These are phyloP conservation scores for Tipula unca DNA, from an alignment of 2,888 invertebrate species.

Conservation along the genomic window DNA sequence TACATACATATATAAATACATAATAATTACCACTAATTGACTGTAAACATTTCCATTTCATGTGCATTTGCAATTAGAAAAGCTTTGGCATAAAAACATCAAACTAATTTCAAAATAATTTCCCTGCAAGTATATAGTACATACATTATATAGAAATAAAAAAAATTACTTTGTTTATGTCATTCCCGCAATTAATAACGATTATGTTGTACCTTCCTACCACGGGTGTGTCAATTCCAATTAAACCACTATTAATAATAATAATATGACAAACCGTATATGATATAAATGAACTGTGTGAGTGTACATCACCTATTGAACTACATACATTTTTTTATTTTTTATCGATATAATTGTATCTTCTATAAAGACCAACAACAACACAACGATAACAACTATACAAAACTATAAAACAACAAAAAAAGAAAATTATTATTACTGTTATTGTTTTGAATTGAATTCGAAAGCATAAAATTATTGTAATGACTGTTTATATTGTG, in stretches of 20 bases:
- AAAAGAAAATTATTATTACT: not conserved
- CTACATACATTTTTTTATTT: not conserved
- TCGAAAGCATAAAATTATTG: not conserved
- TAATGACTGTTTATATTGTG: not conserved
- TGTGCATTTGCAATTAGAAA: not conserved
- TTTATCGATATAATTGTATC: not conserved
- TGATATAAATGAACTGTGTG: not conserved
- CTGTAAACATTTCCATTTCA: not conserved
- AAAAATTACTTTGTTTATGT: not conserved
- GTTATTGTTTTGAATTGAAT: not conserved
- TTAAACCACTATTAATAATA: not conserved
- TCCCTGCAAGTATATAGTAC: not conserved
- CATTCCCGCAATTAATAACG: not conserved
- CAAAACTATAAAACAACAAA: not conserved
- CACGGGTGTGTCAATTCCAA: not conserved
- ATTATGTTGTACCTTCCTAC: not conserved
- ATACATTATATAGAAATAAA: too few relatives aligned
- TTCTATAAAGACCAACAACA: not conserved
- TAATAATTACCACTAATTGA: not conserved
- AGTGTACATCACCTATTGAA: not conserved
- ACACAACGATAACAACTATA: not conserved
- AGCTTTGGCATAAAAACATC: not conserved
- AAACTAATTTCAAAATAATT: not conserved
- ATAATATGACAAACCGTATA: not conserved
- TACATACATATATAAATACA: too few relatives aligned